Percentiles rank a stretch among this genome's conserved stretches.
Conservation (phyloP, 53 echinoderm and acorn worm species). For the Mesocentrotus franciscanus region DNA sequence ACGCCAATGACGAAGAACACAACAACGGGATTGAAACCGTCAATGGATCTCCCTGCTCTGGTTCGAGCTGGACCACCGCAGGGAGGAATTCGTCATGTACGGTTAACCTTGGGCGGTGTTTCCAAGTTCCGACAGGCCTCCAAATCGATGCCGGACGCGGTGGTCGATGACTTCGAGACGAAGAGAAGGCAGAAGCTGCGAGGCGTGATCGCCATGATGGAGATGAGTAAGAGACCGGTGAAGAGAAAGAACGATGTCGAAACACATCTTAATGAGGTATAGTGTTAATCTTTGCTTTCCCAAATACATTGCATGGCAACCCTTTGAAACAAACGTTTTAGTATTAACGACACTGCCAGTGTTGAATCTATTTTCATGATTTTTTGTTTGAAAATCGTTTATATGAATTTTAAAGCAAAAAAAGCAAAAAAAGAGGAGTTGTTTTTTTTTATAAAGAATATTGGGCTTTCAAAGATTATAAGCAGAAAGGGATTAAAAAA, state of each 20-base stretch:
- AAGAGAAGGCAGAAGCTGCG: conserved; percentile 72
- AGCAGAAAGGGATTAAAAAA: neutral
- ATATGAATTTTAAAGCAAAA: neutral
- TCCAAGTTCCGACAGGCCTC: neutral
- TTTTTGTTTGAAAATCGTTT: neutral
- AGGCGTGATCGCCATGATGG: conserved; percentile 76
- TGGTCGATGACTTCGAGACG: conserved; percentile 49
- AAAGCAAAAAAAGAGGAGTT: neutral
- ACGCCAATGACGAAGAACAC: neutral
- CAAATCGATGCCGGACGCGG: conserved; percentile 37
- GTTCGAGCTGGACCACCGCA: conserved; percentile 42
- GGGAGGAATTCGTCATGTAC: conserved; percentile 5
- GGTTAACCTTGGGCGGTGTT: conserved; percentile 16
- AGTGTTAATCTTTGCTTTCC: neutral
- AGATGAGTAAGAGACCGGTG: conserved; percentile 60
- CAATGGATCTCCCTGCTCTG: conserved; percentile 33
- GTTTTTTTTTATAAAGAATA: neutral
- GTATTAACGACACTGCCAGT: neutral
- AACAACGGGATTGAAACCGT: neutral
- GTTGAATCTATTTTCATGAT: neutral
- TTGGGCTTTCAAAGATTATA: neutral
- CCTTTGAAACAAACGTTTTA: no score
- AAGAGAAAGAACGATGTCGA: conserved; percentile 64
- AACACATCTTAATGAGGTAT: conserved; percentile 47
- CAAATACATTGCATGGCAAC: neutral